Percentiles rank a stretch among this genome's conserved stretches.
Conservation (phyloP, 2,797 vertebrate species). For the Phoxinus dragarum region DNA sequence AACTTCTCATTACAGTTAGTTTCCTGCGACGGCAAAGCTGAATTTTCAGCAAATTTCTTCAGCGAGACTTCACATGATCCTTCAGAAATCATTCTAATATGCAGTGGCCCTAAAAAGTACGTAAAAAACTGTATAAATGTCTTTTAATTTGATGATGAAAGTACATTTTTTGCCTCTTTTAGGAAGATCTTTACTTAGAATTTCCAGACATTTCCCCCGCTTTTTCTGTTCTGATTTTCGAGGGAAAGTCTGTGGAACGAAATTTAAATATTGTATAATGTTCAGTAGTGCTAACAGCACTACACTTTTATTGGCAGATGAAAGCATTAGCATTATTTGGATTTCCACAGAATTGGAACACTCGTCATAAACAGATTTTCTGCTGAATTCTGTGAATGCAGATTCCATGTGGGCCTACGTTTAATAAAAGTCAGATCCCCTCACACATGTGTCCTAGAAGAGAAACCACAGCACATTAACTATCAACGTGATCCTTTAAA, state of each 20-base stretch:
- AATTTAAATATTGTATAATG: constrained; percentile 2
- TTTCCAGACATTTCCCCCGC: background rate
- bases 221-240: background rate
- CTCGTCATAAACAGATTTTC: constrained; percentile 6
- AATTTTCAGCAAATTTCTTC: background rate
- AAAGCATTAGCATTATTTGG: constrained; percentile 13
- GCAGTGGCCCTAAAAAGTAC: background rate
- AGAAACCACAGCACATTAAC: background rate
- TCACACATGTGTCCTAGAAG: background rate
- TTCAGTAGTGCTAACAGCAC: background rate
- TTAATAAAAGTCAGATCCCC: background rate
- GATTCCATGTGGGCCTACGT: background rate
- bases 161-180: background rate
- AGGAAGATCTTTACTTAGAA: background rate
- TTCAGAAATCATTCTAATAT: background rate
- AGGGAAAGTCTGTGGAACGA: background rate
- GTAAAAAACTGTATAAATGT: background rate
- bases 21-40: background rate
- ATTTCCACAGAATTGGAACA: constrained; percentile 6
- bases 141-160: background rate
- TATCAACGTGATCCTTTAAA: background rate
- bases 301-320: constrained; percentile 22
- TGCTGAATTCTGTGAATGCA: background rate
- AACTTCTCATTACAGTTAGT: background rate
- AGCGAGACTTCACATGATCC: background rate